phyloP scores from a whole-genome alignment of 2,797 vertebrate genomes.

The Acridotheres tristis region DNA sequence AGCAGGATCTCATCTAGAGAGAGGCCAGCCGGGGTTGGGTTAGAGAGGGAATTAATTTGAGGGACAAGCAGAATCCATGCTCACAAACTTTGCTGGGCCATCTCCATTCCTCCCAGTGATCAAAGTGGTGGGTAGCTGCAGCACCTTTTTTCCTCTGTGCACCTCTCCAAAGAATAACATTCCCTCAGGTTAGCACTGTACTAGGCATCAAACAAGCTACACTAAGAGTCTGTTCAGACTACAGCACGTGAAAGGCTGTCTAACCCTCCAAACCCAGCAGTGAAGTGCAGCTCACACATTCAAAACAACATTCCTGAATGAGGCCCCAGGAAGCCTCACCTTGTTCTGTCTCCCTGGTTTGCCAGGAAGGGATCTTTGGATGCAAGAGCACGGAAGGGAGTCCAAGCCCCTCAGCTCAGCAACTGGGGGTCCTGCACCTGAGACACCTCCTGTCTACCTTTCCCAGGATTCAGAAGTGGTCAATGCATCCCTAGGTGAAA shows the following conservation, averaged over 20 bases:
- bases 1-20: background rate
- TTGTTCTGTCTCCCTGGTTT: background rate
- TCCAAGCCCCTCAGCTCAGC: background rate
- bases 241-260: background rate
- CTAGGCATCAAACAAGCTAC: background rate
- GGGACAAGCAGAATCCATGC: background rate
- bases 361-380: background rate
- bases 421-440: background rate
- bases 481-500: background rate
- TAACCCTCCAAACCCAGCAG: background rate
- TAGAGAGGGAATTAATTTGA: background rate
- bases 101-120: background rate
- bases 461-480: background rate
- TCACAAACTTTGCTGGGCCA: background rate
- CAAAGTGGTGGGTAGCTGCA: background rate
- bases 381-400: background rate
- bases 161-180: background rate
- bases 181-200: background rate
- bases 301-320: background rate
- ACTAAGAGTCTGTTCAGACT: background rate
- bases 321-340: background rate
- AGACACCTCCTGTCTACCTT: background rate
- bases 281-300: fast-evolving
- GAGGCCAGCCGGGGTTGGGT: background rate
- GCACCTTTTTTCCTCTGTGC: background rate